Evolutionary conservation across 2,113 vertebrate genomes (phyloP), one percentile per base, ranked within the genome.

Genomic region (Peucedramus taeniatus): DNA sequence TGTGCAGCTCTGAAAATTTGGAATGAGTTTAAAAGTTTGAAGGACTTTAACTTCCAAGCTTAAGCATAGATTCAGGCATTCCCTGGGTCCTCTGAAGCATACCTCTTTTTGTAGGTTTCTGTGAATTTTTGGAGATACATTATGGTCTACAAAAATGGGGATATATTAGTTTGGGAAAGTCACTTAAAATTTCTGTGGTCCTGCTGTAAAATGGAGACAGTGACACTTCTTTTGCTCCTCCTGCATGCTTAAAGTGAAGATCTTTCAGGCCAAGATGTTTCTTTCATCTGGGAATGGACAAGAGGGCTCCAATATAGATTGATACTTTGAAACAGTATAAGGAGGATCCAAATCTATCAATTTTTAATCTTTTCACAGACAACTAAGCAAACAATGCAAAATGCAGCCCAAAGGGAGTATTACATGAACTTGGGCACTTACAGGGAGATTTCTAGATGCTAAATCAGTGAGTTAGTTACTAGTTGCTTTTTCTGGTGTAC

Each of bases 1-100:
- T 94, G 94, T 87, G 96, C 83, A 71, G 87, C 81, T 93, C 93
- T 90, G 83, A 93, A 94, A 95, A 93, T 94, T 83, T 75, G 83
- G 86, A 95, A 89, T 8, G 40, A 88, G 64, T 95, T 90, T 89
- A 83, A 56, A 94, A 93, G 75, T 94, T 81, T 90, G 68, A 93
- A 96, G 90, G 72, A 74, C 82, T 93, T 89, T 50, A 94, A 75
- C 87, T 31, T 15, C 75, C n/a, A 89, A 50, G 64, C 76, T 89
- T 80, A 89, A 75, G 78, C 64, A 54, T 0, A 70, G 30, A 47
- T 74, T 26, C 49, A 87, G 79, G 60, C n/a, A 53, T 93, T 94
- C 69, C 60, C 79, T 83, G 40, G 14, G 61, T 78, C 65, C 65
- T 89, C 89, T 81, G 87, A 84, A 95, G 64, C 60, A 39, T 10